Conservation (phyloP, 2,888 invertebrate species). For the Chrysopilus asiliformis region DNA sequence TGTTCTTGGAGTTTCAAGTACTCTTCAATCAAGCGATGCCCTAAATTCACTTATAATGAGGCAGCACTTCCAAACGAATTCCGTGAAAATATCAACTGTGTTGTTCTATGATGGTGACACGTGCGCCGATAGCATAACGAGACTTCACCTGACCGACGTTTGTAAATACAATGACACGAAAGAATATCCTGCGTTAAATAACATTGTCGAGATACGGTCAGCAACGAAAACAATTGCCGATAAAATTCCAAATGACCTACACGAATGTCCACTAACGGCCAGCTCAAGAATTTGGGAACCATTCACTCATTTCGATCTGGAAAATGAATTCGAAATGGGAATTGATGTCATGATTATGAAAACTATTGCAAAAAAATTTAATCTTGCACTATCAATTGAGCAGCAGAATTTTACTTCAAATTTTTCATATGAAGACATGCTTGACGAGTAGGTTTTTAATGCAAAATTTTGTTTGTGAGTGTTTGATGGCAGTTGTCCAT, state of each 20-base stretch:
- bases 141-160: constrained; percentile 20
- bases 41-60: constrained; percentile 31
- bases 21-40: constrained; percentile 26
- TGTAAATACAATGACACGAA: constrained; percentile 19
- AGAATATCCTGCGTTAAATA: constrained; percentile 1
- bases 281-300: constrained; percentile 31
- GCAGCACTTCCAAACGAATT: constrained; percentile 22
- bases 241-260: constrained; percentile 29
- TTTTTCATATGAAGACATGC: constrained; percentile 26
- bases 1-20: constrained; percentile 26
- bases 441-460: constrained; percentile 24
- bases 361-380: constrained; percentile 26
- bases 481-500: no score
- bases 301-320: constrained; percentile 21
- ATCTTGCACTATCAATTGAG: constrained; percentile 24
- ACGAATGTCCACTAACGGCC: constrained; percentile 27
- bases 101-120: constrained; percentile 32
- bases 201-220: constrained; percentile 1
- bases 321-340: constrained; percentile 17
- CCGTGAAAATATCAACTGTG: constrained; percentile 23
- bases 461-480: no score
- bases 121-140: constrained; percentile 23
- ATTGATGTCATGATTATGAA: constrained; percentile 29
- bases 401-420: constrained; percentile 25
- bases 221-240: constrained; percentile 14